These are phyloP conservation scores for Monochamus alternatus DNA, from an alignment of 2,888 invertebrate species.

Conservation along the genomic window DNA sequence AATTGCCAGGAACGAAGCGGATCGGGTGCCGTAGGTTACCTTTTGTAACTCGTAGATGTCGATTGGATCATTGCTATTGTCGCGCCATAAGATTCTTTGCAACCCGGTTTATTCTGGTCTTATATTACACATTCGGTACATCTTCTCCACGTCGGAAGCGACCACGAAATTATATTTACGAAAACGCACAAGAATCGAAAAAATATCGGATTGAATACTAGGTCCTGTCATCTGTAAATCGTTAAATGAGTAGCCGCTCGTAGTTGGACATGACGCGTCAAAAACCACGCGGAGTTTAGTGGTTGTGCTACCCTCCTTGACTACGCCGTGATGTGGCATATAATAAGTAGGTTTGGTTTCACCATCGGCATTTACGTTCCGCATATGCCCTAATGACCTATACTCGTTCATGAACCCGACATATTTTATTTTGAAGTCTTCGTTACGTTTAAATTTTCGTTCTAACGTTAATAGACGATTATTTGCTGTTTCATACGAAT, in stretches of 20 bases:
- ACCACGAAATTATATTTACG: constrained; percentile 16
- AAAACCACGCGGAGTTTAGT: constrained; percentile 33
- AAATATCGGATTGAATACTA: neutral
- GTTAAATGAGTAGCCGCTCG: constrained; percentile 43
- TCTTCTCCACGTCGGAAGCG: constrained; percentile 34
- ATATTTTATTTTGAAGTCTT: neutral
- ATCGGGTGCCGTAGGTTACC: constrained; percentile 36
- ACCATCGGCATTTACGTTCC: neutral
- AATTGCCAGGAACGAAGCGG: constrained; percentile 29
- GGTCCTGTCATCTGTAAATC: constrained; percentile 41
- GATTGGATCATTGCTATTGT: neutral
- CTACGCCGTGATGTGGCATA: constrained; percentile 31
- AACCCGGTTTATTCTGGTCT: neutral
- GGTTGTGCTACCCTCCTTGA: constrained; percentile 30
- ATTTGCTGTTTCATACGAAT: neutral
- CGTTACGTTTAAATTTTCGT: neutral
- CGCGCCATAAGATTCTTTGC: constrained; percentile 35
- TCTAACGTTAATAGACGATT: neutral
- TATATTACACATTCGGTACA: constrained; percentile 29
- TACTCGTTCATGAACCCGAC: constrained; percentile 27
- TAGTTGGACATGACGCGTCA: constrained; percentile 34
- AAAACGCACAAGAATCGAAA: neutral
- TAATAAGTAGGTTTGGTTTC: neutral
- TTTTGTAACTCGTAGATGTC: constrained; percentile 10
- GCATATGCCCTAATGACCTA: constrained; percentile 22